Percentiles rank a stretch among this genome's conserved stretches.
phyloP scores from a whole-genome alignment of 2,888 invertebrate genomes.

The Brenthis hecate region DNA sequence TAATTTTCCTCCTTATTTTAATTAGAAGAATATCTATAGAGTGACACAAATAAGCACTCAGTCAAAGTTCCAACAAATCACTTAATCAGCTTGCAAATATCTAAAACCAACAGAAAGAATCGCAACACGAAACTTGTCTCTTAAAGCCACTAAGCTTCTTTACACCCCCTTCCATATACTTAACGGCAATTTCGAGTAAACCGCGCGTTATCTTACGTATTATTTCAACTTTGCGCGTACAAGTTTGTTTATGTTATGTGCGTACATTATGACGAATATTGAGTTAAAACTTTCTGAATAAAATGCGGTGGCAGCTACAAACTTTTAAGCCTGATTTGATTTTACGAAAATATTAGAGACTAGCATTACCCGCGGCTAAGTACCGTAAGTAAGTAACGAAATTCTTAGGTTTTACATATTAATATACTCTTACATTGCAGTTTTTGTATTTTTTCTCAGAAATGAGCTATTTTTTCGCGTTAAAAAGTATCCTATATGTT shows the following conservation, averaged over 20 bases:
- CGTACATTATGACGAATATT: not conserved
- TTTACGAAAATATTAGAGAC: not conserved
- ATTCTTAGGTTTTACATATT: too few relatives aligned
- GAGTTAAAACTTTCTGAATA: conserved; percentile 8
- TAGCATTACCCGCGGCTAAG: too few relatives aligned
- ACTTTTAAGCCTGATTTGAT: conserved; percentile 4
- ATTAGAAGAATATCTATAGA: too few relatives aligned
- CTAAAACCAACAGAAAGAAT: conserved; percentile 41
- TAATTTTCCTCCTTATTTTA: too few relatives aligned
- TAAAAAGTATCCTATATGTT: too few relatives aligned
- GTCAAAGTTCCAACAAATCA: conserved; percentile 34
- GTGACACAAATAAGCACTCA: not conserved
- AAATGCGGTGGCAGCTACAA: not conserved
- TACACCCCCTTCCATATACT: conserved; percentile 73
- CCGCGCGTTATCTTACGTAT: conserved; percentile 58
- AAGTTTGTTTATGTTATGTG: conserved; percentile 15
- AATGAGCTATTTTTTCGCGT: too few relatives aligned
- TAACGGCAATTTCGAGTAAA: conserved; percentile 69
- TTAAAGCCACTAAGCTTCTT: conserved; percentile 71
- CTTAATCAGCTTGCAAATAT: conserved; percentile 42
- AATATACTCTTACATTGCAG: too few relatives aligned
- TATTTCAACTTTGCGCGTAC: conserved; percentile 48
- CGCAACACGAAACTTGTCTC: conserved; percentile 42
- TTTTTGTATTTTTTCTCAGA: too few relatives aligned
- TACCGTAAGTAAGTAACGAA: too few relatives aligned